Evolutionary conservation across 53 echinoderm and acorn worm genomes (phyloP).

Genomic region (Astropecten irregularis): DNA sequence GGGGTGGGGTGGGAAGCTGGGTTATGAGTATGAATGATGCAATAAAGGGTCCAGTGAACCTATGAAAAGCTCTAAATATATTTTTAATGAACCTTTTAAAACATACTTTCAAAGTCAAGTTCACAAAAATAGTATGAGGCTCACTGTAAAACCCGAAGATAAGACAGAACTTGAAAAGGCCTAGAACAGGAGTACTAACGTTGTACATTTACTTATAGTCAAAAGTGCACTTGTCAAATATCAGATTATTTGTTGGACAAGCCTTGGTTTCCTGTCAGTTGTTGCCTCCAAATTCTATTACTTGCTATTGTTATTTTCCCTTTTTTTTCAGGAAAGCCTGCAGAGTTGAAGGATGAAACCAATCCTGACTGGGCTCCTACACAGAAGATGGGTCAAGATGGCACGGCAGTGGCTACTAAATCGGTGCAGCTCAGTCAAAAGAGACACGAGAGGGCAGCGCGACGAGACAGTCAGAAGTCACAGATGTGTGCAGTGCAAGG

Average conservation of each 20-base stretch:
- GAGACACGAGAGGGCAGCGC: neutral
- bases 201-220: too few species aligned
- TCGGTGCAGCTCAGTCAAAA: neutral
- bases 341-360: conserved; percentile 2
- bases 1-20: neutral
- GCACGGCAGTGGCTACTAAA: neutral
- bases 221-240: too few species aligned
- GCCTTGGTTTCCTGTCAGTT: too few species aligned
- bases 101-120: too few species aligned
- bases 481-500: neutral
- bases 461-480: neutral
- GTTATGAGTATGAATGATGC: neutral
- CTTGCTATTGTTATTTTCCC: neutral
- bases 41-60: too few species aligned
- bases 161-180: neutral
- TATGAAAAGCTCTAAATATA: too few species aligned
- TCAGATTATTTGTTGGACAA: neutral
- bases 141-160: neutral
- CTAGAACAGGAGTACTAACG: too few species aligned
- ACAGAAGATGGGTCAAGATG: neutral
- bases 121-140: neutral
- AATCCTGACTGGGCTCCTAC: conserved; percentile 22
- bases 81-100: too few species aligned
- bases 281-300: too few species aligned
- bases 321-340: conserved; percentile 4